Percentiles rank a stretch among this genome's conserved stretches.
Evolutionary conservation across 2,888 invertebrate species (phyloP).

Genomic region (Xestobium rufovillosum): DNA sequence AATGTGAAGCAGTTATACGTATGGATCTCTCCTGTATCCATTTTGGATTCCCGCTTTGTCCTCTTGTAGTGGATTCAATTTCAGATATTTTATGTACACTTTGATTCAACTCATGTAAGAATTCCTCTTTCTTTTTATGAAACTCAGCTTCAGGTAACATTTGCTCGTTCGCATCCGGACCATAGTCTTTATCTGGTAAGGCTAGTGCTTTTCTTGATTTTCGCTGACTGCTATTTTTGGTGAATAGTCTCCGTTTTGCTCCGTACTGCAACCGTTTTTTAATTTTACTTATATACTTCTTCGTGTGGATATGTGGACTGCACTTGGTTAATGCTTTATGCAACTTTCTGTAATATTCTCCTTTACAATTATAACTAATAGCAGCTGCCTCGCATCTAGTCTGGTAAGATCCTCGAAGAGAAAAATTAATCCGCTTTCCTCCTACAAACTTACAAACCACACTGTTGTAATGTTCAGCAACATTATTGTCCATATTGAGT

Average conservation of each 20-base stretch:
- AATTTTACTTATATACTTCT: conserved; percentile 1
- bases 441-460: conserved; percentile 31
- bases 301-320: no score
- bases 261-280: no score
- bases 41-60: conserved; percentile 3
- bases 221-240: no score
- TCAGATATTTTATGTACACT: no score
- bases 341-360: conserved; percentile 5
- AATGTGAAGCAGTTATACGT: conserved; percentile 13
- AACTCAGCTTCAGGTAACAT: background rate
- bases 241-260: no score
- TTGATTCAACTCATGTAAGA: conserved; percentile 5
- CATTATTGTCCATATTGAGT: no score
- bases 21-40: conserved; percentile 9
- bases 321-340: conserved; percentile 6
- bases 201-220: no score
- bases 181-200: conserved; percentile 17
- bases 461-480: conserved; percentile 30
- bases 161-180: conserved; percentile 2
- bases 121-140: conserved; percentile 6
- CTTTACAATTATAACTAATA: conserved; percentile 27
- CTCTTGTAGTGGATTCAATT: conserved; percentile 9
- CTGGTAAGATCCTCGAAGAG: conserved; percentile 28
- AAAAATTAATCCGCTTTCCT: conserved; percentile 34
- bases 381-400: conserved; percentile 30